A percentile compares a stretch with the other conserved stretches of the same genome.
Conservation (phyloP, 2,888 invertebrate genomes). For the Pachymerium ferrugineum region DNA sequence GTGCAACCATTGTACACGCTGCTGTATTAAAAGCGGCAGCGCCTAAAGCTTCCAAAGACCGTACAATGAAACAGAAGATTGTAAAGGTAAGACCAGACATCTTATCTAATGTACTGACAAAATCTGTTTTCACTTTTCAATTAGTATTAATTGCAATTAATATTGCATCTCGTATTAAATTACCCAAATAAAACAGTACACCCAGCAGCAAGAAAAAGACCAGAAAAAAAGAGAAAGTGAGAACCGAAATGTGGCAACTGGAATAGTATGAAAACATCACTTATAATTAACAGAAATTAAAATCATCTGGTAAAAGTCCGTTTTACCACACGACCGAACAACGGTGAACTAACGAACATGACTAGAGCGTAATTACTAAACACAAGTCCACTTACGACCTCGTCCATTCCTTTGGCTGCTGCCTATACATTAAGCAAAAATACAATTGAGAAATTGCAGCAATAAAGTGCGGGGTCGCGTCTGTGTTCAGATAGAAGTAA, state of each 20-base stretch:
- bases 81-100: constrained; percentile 62
- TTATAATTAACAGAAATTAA: neutral
- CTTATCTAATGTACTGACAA: constrained; percentile 62
- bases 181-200: constrained; percentile 70
- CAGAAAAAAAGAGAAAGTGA: constrained; percentile 64
- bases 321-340: constrained; percentile 47
- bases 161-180: too few relatives aligned
- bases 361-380: constrained; percentile 47
- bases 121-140: too few relatives aligned
- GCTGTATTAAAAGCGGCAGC: constrained; percentile 72
- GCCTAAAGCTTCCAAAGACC: constrained; percentile 68
- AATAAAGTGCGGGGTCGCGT: too few relatives aligned
- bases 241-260: constrained; percentile 66
- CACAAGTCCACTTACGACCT: constrained; percentile 48
- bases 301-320: too few relatives aligned
- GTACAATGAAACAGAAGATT: constrained; percentile 62
- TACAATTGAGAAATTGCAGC: neutral
- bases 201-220: constrained; percentile 65
- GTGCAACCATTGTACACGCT: constrained; percentile 70
- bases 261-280: constrained; percentile 42
- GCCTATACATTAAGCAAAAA: constrained; percentile 50
- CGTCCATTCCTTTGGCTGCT: constrained; percentile 61
- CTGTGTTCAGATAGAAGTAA: too few relatives aligned
- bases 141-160: too few relatives aligned
- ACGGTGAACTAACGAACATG: constrained; percentile 44